Base-by-base conservation (phyloP, 2,888 invertebrate genomes). In the Aphelenchoides bicaudatus region DNA sequence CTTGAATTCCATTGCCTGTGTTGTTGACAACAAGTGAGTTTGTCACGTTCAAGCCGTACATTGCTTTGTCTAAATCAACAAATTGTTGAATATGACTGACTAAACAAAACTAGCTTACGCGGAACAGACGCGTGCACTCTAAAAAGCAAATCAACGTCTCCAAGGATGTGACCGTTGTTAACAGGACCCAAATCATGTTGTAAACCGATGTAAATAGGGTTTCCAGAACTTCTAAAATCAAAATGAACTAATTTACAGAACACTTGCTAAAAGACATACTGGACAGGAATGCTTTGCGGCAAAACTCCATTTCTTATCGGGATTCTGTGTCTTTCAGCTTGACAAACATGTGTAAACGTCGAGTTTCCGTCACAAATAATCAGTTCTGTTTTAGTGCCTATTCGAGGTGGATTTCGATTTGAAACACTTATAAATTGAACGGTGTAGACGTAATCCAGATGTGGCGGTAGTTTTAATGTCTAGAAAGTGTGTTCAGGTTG, bases 1-100 rank as follows among this genome's bases (percentile, higher is more conserved):
- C n/a, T 86, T n/a, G 88, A 51, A 98, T 86, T n/a, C 98, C 98
- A 78, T 92, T 86, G 0, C 94, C 94, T 68, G 88, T 87, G 82
- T 98, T 98, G 79, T 89, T 87, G 1, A 87, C 86, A 59, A 96
- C 86, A 31, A 87, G 86, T 1, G 90, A 88, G 73, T 89, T 87
- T 0, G 88, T 87, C 19, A 98, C 85, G 73, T 89, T 89, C 55
- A 94, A 82, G 80, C 94, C 93, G 79, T 87, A 90, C 53, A 71
- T 73, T 3, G 75, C 74, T 58, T 76, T 74, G 61, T 76, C 75
- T 70, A 49, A 52, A 71, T 43, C 16, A 21, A 25, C 16, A 34
- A 8, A 29, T 8, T 4, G 3, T 1, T 10, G 10, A 10, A 6
- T 56, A 56, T n/a, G 8, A 4, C 28, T 13, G 38, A 8, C 3